A percentile compares a stretch with the other conserved stretches of the same genome.
phyloP scores from a whole-genome alignment of 23 tunicate species.

The Halocynthia roretzi region DNA sequence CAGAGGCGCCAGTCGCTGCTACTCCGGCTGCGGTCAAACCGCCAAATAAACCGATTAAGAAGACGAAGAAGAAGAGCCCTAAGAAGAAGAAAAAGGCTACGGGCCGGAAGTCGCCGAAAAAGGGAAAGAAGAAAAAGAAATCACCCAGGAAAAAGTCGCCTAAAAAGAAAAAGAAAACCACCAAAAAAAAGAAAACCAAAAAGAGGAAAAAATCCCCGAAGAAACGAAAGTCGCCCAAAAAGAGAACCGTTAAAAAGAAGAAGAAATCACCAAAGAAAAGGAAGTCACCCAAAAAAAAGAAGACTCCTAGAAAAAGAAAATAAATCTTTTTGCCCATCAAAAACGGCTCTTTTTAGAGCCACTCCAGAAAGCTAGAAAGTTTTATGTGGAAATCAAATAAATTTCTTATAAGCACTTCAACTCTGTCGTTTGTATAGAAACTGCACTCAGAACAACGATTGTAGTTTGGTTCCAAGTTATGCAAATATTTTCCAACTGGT shows the following conservation, averaged over 20 bases:
- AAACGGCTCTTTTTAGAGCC: constrained; percentile 41
- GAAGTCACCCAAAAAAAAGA: constrained; percentile 2
- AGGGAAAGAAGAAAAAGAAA: not conserved
- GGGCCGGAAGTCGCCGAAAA: not conserved
- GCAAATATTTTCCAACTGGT: no score
- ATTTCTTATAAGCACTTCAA: no score
- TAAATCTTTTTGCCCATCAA: not conserved
- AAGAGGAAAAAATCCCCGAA: not conserved
- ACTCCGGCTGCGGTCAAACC: constrained; percentile 13
- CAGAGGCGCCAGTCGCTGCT: constrained; percentile 3
- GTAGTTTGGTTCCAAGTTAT: no score
- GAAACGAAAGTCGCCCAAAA: constrained; percentile 11
- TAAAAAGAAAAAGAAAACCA: constrained; percentile 8
- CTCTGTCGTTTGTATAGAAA: no score
- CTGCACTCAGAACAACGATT: no score
- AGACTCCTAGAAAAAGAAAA: constrained; percentile 5
- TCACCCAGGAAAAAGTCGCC: constrained; percentile 7
- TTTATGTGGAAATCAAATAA: no score
- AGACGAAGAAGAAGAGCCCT: constrained; percentile 5
- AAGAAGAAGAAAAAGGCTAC: constrained; percentile 10
- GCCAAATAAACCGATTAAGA: not conserved
- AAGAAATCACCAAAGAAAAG: constrained; percentile 2
- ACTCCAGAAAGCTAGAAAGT: not conserved
- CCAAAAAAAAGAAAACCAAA: constrained; percentile 2
- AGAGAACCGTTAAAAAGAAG: constrained; percentile 11